Conservation (phyloP, 2,113 vertebrate genomes). For the Dasypus novemcinctus region DNA sequence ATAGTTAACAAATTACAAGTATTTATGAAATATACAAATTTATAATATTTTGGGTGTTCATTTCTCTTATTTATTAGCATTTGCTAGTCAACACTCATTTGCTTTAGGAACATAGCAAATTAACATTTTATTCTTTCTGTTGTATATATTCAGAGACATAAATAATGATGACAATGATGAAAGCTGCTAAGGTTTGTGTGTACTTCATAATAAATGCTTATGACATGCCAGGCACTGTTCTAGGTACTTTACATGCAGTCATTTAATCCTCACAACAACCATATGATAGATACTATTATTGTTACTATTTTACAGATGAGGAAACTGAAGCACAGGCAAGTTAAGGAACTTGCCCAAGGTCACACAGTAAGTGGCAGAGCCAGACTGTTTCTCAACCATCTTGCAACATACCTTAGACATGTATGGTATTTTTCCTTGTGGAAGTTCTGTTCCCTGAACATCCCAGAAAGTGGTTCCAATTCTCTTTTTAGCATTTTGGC, state of each 20-base stretch:
- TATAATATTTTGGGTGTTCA: background rate
- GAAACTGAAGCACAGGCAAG: background rate
- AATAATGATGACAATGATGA: background rate
- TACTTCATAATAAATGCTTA: background rate
- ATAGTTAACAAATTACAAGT: slow-evolving; percentile 6
- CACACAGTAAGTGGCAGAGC: background rate
- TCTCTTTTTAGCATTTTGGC: background rate
- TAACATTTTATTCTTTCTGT: background rate
- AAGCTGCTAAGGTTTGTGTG: background rate
- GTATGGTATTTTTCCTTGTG: background rate
- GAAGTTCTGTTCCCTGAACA: background rate
- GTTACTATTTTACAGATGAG: background rate
- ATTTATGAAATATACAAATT: slow-evolving; percentile 16
- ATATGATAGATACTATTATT: background rate
- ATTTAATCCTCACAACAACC: background rate
- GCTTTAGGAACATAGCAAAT: background rate
- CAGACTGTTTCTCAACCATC: background rate
- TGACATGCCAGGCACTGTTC: background rate
- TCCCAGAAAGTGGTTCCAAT: background rate
- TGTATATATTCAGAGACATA: background rate
- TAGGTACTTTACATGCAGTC: background rate
- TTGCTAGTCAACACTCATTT: background rate
- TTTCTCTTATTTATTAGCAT: background rate
- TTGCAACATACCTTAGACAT: background rate
- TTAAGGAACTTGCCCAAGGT: background rate